Base-by-base conservation (phyloP, 2,888 invertebrate species). In the Alitta virens region DNA sequence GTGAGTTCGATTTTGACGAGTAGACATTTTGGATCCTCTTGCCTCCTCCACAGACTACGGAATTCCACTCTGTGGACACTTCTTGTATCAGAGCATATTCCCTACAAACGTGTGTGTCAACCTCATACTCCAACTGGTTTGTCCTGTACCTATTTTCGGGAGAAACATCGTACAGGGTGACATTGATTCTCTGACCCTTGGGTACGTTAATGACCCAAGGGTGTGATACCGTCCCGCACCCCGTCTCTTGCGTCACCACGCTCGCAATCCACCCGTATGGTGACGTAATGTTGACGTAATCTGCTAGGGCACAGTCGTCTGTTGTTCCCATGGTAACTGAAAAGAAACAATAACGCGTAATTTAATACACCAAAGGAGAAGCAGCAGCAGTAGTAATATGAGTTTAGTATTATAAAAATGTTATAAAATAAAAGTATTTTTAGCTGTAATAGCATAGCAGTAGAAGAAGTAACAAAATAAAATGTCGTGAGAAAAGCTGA, bases 71-170 rank as follows among this genome's bases (percentile, higher is more conserved):
- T 16, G 33, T 40, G 40, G 18, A n/a, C 33, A 38, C 38, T 51
- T 59, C 59, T 38, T 59, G 59, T 1, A 59, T 50, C 38, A 59
- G 24, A 51, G 59, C 59, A 38, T 59, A 59, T 25, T 59, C 59
- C 42, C 51, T 59, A 33, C 59, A 59, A 9, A 49, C 59, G 25
- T 59, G 51, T 1, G 59, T 59, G 9, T 26, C 23, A n/a, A 33
- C 42, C 16, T 21, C 38, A 40, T 50, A 59, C 26, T 21, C 23
- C 51, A 59, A 50, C 40, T 51, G 50, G 24, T 59, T 50, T 50
- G 49, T 38, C 21, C 38, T 26, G 25, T 59, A 59, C 2, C 50
- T 38, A 3, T 46, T 52, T 18, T 59, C 51, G 3, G 38, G 50
- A 18, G 59, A 59, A 26, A 59, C 50, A 40, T 59, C 59, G 40